A percentile compares a stretch with the other conserved stretches of the same genome.
phyloP scores from a whole-genome alignment of 2,888 invertebrate genomes.

The Diploptera punctata region DNA sequence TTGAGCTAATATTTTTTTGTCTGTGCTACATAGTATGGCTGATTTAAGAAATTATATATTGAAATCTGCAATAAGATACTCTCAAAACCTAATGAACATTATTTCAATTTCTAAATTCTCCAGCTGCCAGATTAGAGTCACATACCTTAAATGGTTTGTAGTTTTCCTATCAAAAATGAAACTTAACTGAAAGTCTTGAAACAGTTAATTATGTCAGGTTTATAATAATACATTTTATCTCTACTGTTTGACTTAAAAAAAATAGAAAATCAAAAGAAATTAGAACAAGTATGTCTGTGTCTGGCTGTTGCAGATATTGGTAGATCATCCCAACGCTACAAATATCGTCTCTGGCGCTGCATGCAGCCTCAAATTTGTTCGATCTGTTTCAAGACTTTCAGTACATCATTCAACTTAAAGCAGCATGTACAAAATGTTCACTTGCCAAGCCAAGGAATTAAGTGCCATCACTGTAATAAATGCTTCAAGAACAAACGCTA shows the following conservation, averaged over 20 bases:
- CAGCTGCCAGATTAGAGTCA: no score
- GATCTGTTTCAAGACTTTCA: slow-evolving; percentile 51
- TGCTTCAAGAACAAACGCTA: slow-evolving; percentile 53
- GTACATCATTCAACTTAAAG: slow-evolving; percentile 52
- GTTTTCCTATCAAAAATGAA: no score
- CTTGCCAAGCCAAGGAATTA: slow-evolving; percentile 50
- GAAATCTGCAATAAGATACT: no score
- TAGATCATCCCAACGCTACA: not conserved
- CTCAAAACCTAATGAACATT: no score
- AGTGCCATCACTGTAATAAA: slow-evolving; percentile 50
- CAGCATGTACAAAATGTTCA: slow-evolving; percentile 53
- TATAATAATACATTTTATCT: no score
- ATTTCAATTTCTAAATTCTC: no score
- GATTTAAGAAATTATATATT: no score
- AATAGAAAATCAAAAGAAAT: not conserved
- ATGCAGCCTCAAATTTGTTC: slow-evolving; percentile 52
- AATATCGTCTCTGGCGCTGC: slow-evolving; percentile 48
- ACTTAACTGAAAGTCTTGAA: no score
- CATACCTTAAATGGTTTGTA: no score
- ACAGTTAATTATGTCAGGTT: no score
- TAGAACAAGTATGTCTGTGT: slow-evolving; percentile 6
- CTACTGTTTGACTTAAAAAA: not conserved
- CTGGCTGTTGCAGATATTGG: slow-evolving; percentile 30
- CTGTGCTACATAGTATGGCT: no score
- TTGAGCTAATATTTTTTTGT: no score